These are phyloP conservation scores for Indicator indicator DNA, from an alignment of 2,113 vertebrate species.

Conservation along the genomic window DNA sequence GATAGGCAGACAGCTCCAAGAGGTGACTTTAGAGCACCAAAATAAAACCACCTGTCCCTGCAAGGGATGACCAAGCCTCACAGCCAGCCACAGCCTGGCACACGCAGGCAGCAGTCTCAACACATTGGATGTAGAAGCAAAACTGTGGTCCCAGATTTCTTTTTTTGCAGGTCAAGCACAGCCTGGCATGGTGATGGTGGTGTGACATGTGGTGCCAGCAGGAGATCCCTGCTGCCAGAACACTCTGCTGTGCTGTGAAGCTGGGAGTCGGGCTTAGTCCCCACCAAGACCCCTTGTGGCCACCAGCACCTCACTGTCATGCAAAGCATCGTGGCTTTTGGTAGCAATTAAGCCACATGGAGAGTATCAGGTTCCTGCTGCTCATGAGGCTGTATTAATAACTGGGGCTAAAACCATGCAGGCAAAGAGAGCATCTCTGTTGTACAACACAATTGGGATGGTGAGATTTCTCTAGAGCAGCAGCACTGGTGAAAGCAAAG, in stretches of 20 bases:
- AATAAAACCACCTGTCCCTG: not conserved
- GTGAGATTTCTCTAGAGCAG: not conserved
- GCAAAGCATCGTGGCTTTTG: rapidly evolving
- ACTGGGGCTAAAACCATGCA: rapidly evolving
- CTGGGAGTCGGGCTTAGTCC: not conserved
- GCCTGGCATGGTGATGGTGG: no score
- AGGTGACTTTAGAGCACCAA: not conserved
- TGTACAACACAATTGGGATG: not conserved
- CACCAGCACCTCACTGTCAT: not conserved
- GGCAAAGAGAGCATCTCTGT: not conserved
- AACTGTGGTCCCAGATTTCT: not conserved
- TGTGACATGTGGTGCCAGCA: not conserved
- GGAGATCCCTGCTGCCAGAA: not conserved
- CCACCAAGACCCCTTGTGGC: rapidly evolving
- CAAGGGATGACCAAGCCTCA: not conserved
- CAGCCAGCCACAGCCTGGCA: not conserved
- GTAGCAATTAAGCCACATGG: not conserved
- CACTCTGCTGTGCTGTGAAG: rapidly evolving
- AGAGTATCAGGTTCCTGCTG: not conserved
- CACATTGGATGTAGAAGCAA: not conserved
- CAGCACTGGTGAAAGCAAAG: not conserved
- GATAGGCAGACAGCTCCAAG: not conserved
- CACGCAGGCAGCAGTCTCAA: not conserved
- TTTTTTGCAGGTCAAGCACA: not conserved
- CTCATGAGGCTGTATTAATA: not conserved